Evolutionary conservation across 1,140 invertebrate species (phyloP), one percentile per base, ranked within the genome.

Genomic region (Drosophila teissieri): DNA sequence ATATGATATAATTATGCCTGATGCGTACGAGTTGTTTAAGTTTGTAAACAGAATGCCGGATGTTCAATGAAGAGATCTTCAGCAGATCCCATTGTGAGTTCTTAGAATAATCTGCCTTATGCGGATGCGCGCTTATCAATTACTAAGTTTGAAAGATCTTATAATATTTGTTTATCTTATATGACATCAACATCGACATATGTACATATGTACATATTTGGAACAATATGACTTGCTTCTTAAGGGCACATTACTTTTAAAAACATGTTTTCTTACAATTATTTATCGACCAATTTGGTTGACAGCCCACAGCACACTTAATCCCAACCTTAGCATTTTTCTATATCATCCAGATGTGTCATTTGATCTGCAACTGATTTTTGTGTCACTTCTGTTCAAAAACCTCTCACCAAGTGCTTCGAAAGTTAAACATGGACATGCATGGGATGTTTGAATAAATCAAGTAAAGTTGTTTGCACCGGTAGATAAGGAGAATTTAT

Each of bases 21-120:
- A 52, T 67, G 74, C 84, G 40, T 48, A 60, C 53, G 68, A 65
- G 63, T 69, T 76, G 36, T 62, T 72, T 48, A 76, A 67, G 63
- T 88, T 68, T 78, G 84, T 83, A 89, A 76, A 77, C 65, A 77
- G 44, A 63, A 77, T 89, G 84, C 83, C 83, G 83, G 83, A 88
- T 88, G 78, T 88, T 42, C 7, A n/a, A 53, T 5, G 22, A n/a
- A 27, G 56, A 45, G 55, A 27, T 44, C 27, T 60, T 34, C 11
- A 64, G 36, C 15, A 12, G 14, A 27, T 27, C 12, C 67, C 27
- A 31, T 70, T 49, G 27, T 49, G 5, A 37, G 12, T 56, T 57
- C 34, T 34, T 4, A 57, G 27, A 70, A 70, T 49, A 24, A 44
- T 45, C 7, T 36, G 8, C 34, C 12, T 36, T 34, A 12, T 12